A percentile compares a stretch with the other conserved stretches of the same genome.
Evolutionary conservation across 92 coral and sea anemone species (phyloP).

Genomic region (Actinostola sp.): DNA sequence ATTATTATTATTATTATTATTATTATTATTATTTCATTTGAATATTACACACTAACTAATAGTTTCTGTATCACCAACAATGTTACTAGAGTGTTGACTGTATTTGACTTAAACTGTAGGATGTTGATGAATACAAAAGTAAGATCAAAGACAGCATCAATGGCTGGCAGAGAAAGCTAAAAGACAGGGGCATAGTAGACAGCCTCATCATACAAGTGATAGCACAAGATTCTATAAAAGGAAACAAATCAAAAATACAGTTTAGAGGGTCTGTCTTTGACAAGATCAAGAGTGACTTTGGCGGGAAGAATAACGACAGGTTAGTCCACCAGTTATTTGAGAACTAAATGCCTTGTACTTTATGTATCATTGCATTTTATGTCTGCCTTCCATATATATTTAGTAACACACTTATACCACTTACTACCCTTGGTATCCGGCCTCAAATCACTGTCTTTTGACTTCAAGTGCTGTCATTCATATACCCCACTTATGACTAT

Average conservation of each 20-base stretch:
- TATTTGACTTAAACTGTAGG: constrained; percentile 45
- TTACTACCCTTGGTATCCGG: too few relatives aligned
- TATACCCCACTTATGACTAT: too few relatives aligned
- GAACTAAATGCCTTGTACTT: too few relatives aligned
- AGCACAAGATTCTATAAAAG: constrained; percentile 81
- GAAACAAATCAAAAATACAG: constrained; percentile 85
- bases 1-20: too few relatives aligned
- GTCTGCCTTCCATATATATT: too few relatives aligned
- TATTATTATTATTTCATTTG: too few relatives aligned
- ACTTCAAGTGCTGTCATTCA: too few relatives aligned
- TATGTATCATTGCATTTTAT: neutral
- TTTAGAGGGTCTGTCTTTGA: constrained; percentile 96
- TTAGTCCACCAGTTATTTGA: constrained; percentile 12
- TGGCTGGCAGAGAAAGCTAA: constrained; percentile 85
- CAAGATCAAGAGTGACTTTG: constrained; percentile 98
- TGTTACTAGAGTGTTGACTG: too few relatives aligned
- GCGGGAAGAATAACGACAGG: constrained; percentile 96
- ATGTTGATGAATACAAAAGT: constrained; percentile 89
- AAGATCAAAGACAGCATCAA: constrained; percentile 79
- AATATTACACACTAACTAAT: too few relatives aligned
- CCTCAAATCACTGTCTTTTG: too few relatives aligned
- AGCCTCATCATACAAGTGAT: constrained; percentile 89
- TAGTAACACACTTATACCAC: too few relatives aligned
- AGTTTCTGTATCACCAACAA: too few relatives aligned
- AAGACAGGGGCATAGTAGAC: constrained; percentile 80